Base-by-base conservation (phyloP, 2,888 invertebrate species). In the Rhaphigaster nebulosa region DNA sequence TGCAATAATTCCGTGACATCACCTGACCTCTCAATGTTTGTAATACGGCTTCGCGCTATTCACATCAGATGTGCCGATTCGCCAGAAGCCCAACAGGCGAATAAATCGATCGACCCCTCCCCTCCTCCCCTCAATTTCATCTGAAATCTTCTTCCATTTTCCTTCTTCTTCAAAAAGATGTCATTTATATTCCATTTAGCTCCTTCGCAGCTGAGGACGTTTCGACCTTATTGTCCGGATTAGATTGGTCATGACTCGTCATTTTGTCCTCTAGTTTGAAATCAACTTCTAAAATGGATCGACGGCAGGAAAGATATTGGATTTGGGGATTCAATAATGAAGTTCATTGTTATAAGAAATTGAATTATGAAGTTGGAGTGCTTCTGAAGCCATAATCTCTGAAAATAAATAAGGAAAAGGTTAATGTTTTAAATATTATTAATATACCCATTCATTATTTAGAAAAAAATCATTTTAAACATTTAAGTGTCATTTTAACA, bases 131-230 rank as follows among this genome's bases (percentile, higher is more conserved):
- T 38, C 70, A 23, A 76, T 76, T 76, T 76, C 70, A 34, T 76
- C 70, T 34, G 38, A 76, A 76, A 76, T 76, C 70, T 34, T 76
- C 70, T 10, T 76, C 38, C 70, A 8, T 76, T 76, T 76, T 76
- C 70, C 38, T 76, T 76, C 38, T 76, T 34, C 70, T 38, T 34
- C 20, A 38, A 38, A 76, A 76, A 76, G 70, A 76, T 76, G 70
- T 76, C 70, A 76, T 76, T 76, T 76, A 76, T 76, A 76, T 76
- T 76, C 70, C 34, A 76, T 76, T 76, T 76, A 76, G 70, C 70
- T 76, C 70, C 70, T 76, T 76, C 70, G 70, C 70, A 76, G 70
- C 70, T 76, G 70, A 76, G 70, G 70, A 76, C 70, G 38, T 76
- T 76, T 76, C 34, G 70, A 34, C 70, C 34, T 76, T 76, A 76